A percentile compares a stretch with the other conserved stretches of the same genome.
Conservation (phyloP, 2,113 vertebrate species). For the Scophthalmus maximus region DNA sequence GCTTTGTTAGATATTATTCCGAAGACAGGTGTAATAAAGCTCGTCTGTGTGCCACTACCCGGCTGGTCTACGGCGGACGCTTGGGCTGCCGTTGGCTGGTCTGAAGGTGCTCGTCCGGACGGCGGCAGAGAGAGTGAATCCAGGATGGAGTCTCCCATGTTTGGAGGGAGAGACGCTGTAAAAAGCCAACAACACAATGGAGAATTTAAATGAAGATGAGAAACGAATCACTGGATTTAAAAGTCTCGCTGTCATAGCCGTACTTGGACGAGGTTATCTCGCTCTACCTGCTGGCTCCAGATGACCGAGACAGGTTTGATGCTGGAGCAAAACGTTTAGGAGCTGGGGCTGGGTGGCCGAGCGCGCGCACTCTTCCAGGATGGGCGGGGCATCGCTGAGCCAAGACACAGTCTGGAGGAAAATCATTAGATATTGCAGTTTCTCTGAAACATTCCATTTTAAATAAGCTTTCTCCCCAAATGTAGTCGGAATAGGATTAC, state of each 20-base stretch:
- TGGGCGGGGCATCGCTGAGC: slow-evolving; percentile 75
- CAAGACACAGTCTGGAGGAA: slow-evolving; percentile 78
- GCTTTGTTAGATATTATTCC: slow-evolving; percentile 61
- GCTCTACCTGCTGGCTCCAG: slow-evolving; percentile 69
- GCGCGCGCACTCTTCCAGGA: slow-evolving; percentile 79
- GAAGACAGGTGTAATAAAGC: slow-evolving; percentile 62
- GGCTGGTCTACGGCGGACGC: neutral
- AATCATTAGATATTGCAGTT: neutral
- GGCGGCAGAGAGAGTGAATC: slow-evolving; percentile 78
- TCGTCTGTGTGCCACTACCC: neutral
- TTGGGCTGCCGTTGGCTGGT: slow-evolving; percentile 26
- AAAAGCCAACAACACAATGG: neutral
- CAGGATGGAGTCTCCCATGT: slow-evolving; percentile 79
- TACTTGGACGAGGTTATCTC: neutral
- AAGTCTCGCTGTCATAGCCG: neutral
- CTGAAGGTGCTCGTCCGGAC: slow-evolving; percentile 69
- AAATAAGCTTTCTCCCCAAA: no score
- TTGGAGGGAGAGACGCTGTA: slow-evolving; percentile 74
- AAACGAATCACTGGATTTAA: neutral
- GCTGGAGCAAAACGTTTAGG: slow-evolving; percentile 75
- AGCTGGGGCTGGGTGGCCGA: slow-evolving; percentile 79
- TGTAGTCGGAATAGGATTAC: no score
- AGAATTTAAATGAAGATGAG: neutral
- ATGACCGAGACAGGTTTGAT: slow-evolving; percentile 79
- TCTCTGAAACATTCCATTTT: no score